Evolutionary conservation across 2,113 vertebrate genomes (phyloP).

Genomic region (Antennarius striatus): DNA sequence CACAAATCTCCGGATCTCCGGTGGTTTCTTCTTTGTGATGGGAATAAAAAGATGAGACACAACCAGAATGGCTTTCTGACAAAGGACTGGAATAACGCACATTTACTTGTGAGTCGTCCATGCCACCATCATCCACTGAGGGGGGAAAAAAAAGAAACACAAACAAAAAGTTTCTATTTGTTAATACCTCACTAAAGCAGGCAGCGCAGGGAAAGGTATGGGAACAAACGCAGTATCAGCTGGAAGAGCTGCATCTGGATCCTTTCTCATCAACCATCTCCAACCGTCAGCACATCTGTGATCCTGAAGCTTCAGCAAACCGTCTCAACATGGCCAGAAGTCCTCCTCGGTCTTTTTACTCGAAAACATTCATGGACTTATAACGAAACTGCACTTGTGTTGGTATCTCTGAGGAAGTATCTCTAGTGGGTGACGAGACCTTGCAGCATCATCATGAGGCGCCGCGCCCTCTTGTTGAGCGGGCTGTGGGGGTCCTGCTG

Average conservation of each 20-base stretch:
- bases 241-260: too few species aligned
- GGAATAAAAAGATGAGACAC: too few species aligned
- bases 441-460: constrained; percentile 96
- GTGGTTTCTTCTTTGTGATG: too few species aligned
- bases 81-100: not conserved
- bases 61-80: too few species aligned
- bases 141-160: not conserved
- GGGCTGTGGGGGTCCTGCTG: constrained; percentile 91
- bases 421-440: constrained; percentile 89
- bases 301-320: not conserved
- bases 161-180: too few species aligned
- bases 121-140: too few species aligned
- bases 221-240: too few species aligned
- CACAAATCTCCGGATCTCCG: too few species aligned
- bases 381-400: constrained; percentile 1
- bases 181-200: too few species aligned
- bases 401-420: not conserved
- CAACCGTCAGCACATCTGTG: not conserved
- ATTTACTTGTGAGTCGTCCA: not conserved
- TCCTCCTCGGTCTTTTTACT: constrained; percentile 8
- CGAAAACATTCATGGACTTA: not conserved
- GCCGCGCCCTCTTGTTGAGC: constrained; percentile 87
- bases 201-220: too few species aligned
- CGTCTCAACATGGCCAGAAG: not conserved
- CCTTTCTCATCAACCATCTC: not conserved